These are phyloP conservation scores for Spinus pinus DNA, from an alignment of 2,797 vertebrate genomes.

Conservation along the genomic window DNA sequence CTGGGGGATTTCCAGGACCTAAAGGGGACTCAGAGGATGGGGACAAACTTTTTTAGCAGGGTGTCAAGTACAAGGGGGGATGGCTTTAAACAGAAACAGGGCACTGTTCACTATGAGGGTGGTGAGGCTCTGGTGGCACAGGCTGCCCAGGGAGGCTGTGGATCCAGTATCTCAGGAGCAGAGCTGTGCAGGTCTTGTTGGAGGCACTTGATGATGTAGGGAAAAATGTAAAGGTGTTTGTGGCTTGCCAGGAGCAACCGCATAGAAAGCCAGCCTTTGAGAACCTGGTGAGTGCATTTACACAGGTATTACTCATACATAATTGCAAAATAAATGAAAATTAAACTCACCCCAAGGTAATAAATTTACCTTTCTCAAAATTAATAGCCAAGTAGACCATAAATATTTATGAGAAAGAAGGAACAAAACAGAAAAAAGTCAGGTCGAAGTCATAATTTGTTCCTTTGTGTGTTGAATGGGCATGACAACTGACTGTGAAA, in stretches of 20 bases:
- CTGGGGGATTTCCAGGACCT: not conserved
- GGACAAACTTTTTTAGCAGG: not conserved
- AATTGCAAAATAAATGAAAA: constrained; percentile 23
- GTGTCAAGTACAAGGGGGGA: not conserved
- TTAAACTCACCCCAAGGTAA: not conserved
- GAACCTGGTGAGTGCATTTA: not conserved
- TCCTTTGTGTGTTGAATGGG: not conserved
- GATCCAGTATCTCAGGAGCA: not conserved
- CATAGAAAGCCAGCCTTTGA: not conserved
- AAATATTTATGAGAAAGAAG: constrained; percentile 17
- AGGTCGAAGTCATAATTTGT: not conserved
- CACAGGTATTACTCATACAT: not conserved
- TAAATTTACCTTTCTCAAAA: constrained; percentile 11
- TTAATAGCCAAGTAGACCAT: not conserved
- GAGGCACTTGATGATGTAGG: not conserved
- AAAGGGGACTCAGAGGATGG: not conserved
- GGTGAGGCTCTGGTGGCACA: not conserved
- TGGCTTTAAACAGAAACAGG: not conserved
- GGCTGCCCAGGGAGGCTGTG: not conserved
- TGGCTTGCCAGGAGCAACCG: not conserved
- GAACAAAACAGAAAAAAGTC: not conserved
- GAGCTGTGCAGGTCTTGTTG: not conserved
- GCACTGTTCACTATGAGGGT: not conserved
- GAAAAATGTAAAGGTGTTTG: not conserved
- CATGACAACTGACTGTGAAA: not conserved